phyloP scores from a whole-genome alignment of 2,888 invertebrate species.

The Sympetrum striolatum region DNA sequence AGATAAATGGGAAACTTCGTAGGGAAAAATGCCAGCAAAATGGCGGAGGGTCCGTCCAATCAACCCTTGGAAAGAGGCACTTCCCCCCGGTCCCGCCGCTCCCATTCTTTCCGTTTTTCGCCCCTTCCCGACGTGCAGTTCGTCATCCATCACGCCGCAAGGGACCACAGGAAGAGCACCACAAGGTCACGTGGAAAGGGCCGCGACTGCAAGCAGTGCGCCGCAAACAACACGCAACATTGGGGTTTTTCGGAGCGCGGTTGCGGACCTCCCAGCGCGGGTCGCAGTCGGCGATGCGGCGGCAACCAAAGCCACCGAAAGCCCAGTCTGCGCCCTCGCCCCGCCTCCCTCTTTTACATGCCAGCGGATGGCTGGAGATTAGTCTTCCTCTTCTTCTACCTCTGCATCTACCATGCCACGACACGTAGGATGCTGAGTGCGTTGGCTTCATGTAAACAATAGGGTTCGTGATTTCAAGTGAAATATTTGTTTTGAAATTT shows the following conservation, averaged over 20 bases:
- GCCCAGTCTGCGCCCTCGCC: background rate
- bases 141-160: constrained; percentile 41
- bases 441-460: no score
- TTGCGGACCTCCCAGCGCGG: constrained; percentile 41
- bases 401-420: no score
- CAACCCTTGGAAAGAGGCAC: background rate
- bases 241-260: background rate
- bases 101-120: constrained; percentile 8
- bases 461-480: no score
- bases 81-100: background rate
- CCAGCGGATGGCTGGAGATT: no score
- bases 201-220: constrained; percentile 34
- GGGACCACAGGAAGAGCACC: constrained; percentile 32
- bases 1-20: constrained; percentile 38
- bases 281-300: background rate
- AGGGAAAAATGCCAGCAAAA: constrained; percentile 30
- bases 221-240: constrained; percentile 42
- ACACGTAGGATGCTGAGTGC: no score
- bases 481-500: no score
- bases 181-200: constrained; percentile 33
- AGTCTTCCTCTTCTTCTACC: no score
- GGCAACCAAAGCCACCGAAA: background rate
- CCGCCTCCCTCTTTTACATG: background rate
- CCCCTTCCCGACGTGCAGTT: background rate
- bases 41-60: constrained; percentile 10